A percentile compares a stretch with the other conserved stretches of the same genome.
Evolutionary conservation across 2,888 invertebrate genomes (phyloP).

Genomic region (Perdita meconis): DNA sequence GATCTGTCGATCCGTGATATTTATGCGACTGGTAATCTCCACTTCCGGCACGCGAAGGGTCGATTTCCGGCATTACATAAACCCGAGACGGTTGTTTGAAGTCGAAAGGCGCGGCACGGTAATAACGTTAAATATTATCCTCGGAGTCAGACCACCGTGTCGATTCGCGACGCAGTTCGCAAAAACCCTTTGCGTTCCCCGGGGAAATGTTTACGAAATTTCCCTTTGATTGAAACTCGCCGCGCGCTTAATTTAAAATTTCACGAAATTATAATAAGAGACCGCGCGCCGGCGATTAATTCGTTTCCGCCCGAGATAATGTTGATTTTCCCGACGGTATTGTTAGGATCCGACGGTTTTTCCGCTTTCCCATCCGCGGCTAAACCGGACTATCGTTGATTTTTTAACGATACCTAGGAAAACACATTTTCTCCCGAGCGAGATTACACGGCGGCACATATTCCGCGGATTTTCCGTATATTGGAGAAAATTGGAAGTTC

Average conservation of each 20-base stretch:
- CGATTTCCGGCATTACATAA: conserved; percentile 71
- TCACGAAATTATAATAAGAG: conserved; percentile 42
- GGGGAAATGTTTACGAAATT: conserved; percentile 43
- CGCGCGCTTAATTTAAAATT: conserved; percentile 41
- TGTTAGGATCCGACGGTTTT: conserved; percentile 34
- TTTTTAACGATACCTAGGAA: conserved; percentile 39
- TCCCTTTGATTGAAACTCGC: conserved; percentile 39
- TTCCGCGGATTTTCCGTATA: conserved; percentile 43
- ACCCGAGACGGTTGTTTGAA: conserved; percentile 45
- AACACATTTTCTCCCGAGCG: conserved; percentile 41
- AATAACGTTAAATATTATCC: conserved; percentile 67
- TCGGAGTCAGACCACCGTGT: conserved; percentile 42
- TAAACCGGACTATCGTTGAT: conserved; percentile 16
- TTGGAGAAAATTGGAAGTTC: conserved; percentile 52
- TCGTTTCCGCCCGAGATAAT: conserved; percentile 18
- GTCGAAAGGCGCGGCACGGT: conserved; percentile 52
- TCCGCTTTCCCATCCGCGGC: conserved; percentile 29
- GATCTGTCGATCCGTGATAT: conserved; percentile 26
- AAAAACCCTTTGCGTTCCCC: background rate
- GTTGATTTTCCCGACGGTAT: conserved; percentile 53
- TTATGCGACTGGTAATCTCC: conserved; percentile 64
- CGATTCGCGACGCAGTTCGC: conserved; percentile 26
- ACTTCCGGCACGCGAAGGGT: conserved; percentile 61
- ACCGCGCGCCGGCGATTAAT: conserved; percentile 29
- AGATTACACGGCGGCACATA: conserved; percentile 52